These are phyloP conservation scores for Struthio camelus DNA, from an alignment of 2,113 vertebrate genomes.

Conservation along the genomic window DNA sequence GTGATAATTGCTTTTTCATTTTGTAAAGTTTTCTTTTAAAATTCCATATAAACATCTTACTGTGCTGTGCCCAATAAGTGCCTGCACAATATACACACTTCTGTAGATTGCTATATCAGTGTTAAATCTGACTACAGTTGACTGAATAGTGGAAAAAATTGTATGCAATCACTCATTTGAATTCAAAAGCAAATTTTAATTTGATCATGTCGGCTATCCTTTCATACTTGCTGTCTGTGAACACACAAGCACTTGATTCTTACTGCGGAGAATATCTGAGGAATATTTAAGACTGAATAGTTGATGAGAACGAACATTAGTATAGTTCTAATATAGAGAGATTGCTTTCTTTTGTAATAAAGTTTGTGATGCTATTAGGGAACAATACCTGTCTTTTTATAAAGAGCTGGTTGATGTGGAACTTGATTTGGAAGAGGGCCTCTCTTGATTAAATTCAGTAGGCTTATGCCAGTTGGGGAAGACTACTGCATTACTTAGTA, in stretches of 20 bases:
- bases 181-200: constrained; percentile 7
- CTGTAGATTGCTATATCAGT: neutral
- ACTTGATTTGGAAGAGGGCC: neutral
- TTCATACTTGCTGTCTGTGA: neutral
- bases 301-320: neutral
- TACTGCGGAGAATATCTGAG: neutral
- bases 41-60: neutral
- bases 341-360: neutral
- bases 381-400: neutral
- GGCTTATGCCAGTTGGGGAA: neutral
- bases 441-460: neutral
- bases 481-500: neutral
- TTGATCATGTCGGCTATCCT: neutral
- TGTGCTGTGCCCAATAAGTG: neutral
- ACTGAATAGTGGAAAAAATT: neutral
- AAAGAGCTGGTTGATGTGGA: neutral
- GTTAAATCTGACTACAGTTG: neutral
- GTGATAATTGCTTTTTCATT: neutral
- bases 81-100: neutral
- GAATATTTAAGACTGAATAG: neutral
- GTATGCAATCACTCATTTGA: neutral
- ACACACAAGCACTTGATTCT: neutral
- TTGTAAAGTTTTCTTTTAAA: neutral
- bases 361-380: neutral
- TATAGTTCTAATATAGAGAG: neutral